Base-by-base conservation (phyloP, 2,888 invertebrate genomes). In the Hetaerina titia region DNA sequence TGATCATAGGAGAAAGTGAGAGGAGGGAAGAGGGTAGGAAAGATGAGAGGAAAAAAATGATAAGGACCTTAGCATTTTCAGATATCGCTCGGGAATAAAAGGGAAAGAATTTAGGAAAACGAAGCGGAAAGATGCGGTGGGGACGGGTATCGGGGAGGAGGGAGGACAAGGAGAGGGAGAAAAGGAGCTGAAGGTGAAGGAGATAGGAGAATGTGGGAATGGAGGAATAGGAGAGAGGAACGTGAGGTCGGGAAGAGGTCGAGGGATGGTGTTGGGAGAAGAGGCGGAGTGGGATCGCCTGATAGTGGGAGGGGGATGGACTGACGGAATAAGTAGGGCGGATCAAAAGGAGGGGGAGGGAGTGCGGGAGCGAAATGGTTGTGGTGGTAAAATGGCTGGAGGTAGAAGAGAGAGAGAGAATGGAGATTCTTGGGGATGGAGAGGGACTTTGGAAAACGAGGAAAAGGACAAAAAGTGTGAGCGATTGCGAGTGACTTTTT, bases 81-180 rank as follows among this genome's bases (percentile, higher is more conserved):
- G 92, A 92, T 92, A 74, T 92, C n/a, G 69, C 74, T 74, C 22
- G 92, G n/a, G 56, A 69, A n/a, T 31, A 74, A 92, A 69, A 92
- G 56, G n/a, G 57, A 92, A 74, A 56, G 31, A 31, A 25, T 13
- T 9, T 81, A 13, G 25, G 31, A 81, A 31, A 81, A 81, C 25
- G 81, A 81, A 22, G 13, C 22, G 81, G 81, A 81, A 81, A 81
- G 9, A 15, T 81, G 25, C 1, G 81, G 81, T 31, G 0, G 22
- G 31, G n/a, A 69, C 19, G 69, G 69, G 69, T 15, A 15, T 8
- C 22, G n/a, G 7, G 15, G 31, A 25, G 63, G 31, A 58, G 7
- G 45, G 64, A 64, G 25, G 90, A 69, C 19, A 69, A 7, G 64
- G 0, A 22, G 81, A 31, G 31, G 81, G n/a, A 22, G 13, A 13